Conservation (phyloP, 23 tunicate genomes). For the Halocynthia roretzi region DNA sequence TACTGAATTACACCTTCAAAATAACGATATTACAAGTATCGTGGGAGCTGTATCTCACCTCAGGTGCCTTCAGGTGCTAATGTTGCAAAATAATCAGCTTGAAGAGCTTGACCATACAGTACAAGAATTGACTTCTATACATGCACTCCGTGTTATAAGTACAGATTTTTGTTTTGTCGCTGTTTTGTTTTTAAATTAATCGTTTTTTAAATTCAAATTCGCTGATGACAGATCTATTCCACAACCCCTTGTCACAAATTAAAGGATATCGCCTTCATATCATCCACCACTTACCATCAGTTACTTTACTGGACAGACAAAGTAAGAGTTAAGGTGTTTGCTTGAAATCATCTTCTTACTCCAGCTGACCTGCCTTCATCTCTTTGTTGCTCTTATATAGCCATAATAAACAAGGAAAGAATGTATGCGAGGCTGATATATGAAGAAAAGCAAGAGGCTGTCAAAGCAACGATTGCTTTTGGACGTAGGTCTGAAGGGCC, state of each 20-base stretch:
- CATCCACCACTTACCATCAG: constrained; percentile 56
- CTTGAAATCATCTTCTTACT: background rate
- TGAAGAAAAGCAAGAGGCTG: constrained; percentile 53
- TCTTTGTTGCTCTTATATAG: no score
- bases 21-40: constrained; percentile 63
- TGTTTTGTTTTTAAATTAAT: background rate
- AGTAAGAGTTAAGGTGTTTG: constrained; percentile 17
- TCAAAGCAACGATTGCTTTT: constrained; percentile 53
- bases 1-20: constrained; percentile 61
- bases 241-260: constrained; percentile 80
- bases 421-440: constrained; percentile 38
- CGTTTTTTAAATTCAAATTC: background rate
- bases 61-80: constrained; percentile 54
- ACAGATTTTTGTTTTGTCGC: constrained; percentile 11
- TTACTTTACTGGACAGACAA: constrained; percentile 57
- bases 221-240: constrained; percentile 57
- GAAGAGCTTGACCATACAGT: constrained; percentile 39
- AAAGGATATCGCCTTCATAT: constrained; percentile 56
- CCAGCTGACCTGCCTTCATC: constrained; percentile 43
- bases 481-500: constrained; percentile 45
- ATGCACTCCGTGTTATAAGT: constrained; percentile 62
- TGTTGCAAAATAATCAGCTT: constrained; percentile 89
- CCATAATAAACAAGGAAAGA: constrained; percentile 12
- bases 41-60: constrained; percentile 51
- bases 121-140: constrained; percentile 46